Evolutionary conservation across 1,140 invertebrate species (phyloP).

Genomic region (Linepithema humile): DNA sequence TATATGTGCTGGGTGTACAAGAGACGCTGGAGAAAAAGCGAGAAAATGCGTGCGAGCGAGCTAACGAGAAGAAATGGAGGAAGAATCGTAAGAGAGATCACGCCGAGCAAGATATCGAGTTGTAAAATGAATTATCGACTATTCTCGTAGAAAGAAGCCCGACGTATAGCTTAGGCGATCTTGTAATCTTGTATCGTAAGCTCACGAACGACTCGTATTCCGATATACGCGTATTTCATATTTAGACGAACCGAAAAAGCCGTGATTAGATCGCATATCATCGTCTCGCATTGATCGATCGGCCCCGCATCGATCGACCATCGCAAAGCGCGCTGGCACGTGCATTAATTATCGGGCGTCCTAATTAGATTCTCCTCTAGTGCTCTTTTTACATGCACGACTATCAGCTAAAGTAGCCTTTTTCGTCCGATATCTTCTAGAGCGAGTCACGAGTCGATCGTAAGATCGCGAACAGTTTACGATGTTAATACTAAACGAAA

Average conservation of each 20-base stretch:
- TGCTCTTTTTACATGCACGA: conserved; percentile 1
- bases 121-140: conserved; percentile 53
- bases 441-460: conserved; percentile 49
- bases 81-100: neutral
- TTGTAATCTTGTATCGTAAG: conserved; percentile 48
- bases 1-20: neutral
- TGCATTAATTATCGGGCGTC: neutral
- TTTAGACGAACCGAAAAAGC: neutral
- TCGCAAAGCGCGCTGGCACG: neutral
- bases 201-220: conserved; percentile 55
- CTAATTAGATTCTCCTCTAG: neutral
- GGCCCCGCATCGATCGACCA: neutral
- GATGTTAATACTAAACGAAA: conserved; percentile 29
- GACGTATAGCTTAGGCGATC: conserved; percentile 32
- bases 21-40: neutral
- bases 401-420: neutral
- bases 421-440: neutral
- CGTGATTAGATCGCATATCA: neutral
- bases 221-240: neutral
- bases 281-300: neutral
- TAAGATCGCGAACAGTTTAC: conserved; percentile 46
- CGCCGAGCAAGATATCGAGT: conserved; percentile 13
- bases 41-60: neutral
- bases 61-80: neutral
- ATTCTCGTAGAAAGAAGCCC: conserved; percentile 48